Percentiles rank a stretch among this genome's conserved stretches.
phyloP scores from a whole-genome alignment of 2,797 vertebrate genomes.

The Channallabes apus region DNA sequence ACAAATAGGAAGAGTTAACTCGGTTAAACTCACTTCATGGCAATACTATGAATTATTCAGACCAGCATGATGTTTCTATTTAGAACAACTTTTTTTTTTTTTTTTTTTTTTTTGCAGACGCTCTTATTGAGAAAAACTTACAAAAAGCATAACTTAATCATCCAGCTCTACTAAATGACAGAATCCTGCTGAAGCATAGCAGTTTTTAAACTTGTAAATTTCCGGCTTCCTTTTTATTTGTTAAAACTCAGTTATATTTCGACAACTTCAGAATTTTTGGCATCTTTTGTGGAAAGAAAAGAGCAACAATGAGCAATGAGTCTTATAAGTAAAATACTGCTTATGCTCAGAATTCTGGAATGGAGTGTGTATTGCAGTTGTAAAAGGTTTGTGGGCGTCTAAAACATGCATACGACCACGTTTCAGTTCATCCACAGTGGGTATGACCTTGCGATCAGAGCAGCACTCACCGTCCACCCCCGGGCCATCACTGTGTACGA shows the following conservation, averaged over 20 bases:
- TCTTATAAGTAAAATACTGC: neutral
- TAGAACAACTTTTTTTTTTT: neutral
- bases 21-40: neutral
- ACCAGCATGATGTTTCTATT: neutral
- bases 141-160: neutral
- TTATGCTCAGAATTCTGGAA: neutral
- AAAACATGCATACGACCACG: neutral
- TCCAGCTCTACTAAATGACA: slow-evolving; percentile 1
- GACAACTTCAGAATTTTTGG: neutral
- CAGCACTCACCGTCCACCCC: neutral
- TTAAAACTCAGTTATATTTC: too few relatives aligned
- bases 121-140: neutral
- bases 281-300: neutral
- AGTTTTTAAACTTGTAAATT: neutral
- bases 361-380: too few relatives aligned
- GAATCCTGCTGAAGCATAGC: neutral
- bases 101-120: neutral
- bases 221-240: neutral
- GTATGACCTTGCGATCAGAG: neutral
- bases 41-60: neutral
- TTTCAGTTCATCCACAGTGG: neutral
- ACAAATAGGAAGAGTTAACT: neutral
- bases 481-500: neutral
- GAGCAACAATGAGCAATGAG: neutral
- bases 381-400: neutral